Evolutionary conservation across 2,888 invertebrate species (phyloP), one percentile per base, ranked within the genome.

Genomic region (Quadriops clusia): DNA sequence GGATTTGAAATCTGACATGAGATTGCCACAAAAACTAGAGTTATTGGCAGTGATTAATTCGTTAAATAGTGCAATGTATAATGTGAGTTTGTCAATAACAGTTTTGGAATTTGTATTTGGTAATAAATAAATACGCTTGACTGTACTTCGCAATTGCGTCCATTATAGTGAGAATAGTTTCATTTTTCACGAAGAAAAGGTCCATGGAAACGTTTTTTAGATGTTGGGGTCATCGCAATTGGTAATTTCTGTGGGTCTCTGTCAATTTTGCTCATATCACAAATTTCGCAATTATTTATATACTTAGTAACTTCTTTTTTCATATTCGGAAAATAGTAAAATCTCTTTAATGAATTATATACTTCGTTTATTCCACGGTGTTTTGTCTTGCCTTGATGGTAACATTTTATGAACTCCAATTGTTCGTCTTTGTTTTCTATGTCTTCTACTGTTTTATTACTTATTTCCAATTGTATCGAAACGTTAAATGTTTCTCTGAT

Each of bases 241-340:
- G 16, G 3, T 4, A 27, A 22, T 28, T 28, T 30, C 12, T 36
- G 30, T 3, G 38, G 36, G 10, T 38, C 30, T 32, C 34, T 17
- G 22, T 40, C 34, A 13, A 36, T 35, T 18, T 39, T 39, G 22
- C 13, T 29, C 11, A 5, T 2, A 8, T 17, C 8, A 17, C 36
- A 35, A 5, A 16, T 32, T 20, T 36, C 35, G 17, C 38, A 38
- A 16, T 36, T 18, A 18, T 33, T 36, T 15, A 38, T 38, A 16
- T 33, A 14, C 36, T 40, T 40, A 28, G 38, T 36, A 14, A 42
- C 37, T 33, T 28, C 26, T 8, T 10, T 27, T 28, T 36, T 36
- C 38, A 42, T 40, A 13, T 40, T 30, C 3, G 36, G 38, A 33
- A 36, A 41, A 17, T 38, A 41, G 23, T 30, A 40, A 22, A 16